Evolutionary conservation across 2,113 vertebrate genomes (phyloP), one percentile per base, ranked within the genome.

Genomic region (Pheucticus melanocephalus): DNA sequence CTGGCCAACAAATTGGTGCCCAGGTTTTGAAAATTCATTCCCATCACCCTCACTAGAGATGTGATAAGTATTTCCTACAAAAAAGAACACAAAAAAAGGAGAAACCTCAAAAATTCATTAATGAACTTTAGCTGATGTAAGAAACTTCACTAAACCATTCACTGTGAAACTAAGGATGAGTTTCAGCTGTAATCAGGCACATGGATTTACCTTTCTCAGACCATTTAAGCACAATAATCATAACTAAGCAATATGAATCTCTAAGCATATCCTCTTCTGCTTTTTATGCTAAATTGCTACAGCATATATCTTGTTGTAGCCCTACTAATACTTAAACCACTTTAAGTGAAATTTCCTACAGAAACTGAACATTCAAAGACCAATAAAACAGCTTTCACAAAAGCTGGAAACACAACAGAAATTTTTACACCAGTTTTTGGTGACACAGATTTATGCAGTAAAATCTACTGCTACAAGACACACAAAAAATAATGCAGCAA

Each of bases 361-460:
- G 70, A 94, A 92, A 91, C 14, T 75, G 42, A 70, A 86, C 12
- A 60, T 25, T 65, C 61, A 90, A 84, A 88, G 30, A 22, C 17
- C 22, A 90, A 65, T 45, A 90, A 90, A 93, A 18, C 35, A 72
- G 69, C 40, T 94, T 71, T 88, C 88, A 90, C 45, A 65, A 8
- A 9, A 90, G 45, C 35, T 85, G 66, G 33, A 92, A 94, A 71
- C 23, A 76, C 28, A 84, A 61, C 53, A 87, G 65, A 87, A 95
- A 80, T 68, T 76, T 39, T 69, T 89, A 66, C 61, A 73, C 9
- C 31, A 53, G 40, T 51, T 94, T 95, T 93, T 77, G 88, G 89
- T 94, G 92, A 71, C 37, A 59, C 44, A 84, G 76, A 96, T 68
- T 96, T 88, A 90, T 70, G 56, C 31, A 53, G 35, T 89, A 94